Base-by-base conservation (phyloP, 2,797 vertebrate genomes). In the Vireo griseus region DNA sequence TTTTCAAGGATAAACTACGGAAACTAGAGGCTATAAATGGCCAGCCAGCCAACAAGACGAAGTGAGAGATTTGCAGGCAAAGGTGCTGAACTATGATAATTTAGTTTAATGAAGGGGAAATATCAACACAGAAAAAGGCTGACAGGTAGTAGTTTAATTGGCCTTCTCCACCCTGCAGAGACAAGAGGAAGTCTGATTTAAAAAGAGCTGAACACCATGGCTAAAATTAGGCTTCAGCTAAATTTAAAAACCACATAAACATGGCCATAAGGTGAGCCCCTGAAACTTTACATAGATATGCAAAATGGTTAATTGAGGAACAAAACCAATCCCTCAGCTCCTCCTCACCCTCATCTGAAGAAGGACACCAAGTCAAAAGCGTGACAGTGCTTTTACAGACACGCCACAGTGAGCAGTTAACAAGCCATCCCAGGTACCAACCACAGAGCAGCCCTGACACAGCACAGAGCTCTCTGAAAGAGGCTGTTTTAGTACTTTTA, bases 361-460 rank as follows among this genome's bases (percentile, higher is more conserved):
- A 21, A 47, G 18, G 29, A 45, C n/a, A 65, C 22, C 25, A 45
- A 85, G 45, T 9, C 50, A 51, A 78, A 76, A 39, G 69, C 24
- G 55, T 75, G 67, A 66, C 42, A 20, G 1, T 7, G 2, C 2
- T 37, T 78, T 69, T 51, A 51, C 1, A 58, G 52, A 37, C 0
- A 0, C 0, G 0, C 21, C 58, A 40, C 50, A 78, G 31, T 4
- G 6, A 39, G 50, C 39, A 44, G 22, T 11, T n/a, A 52, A 69
- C 40, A 54, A 71, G 16, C 18, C 35, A 42, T 11, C 24, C 25
- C 13, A 45, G 57, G 65, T 47, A 48, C 45, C 51, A 28, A 1
- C 8, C 4, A 28, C 40, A 22, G 1, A 1, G 57, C 55, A 86
- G 44, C 40, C 31, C 31, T 11, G 33, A 35, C 35, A 35, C 39